Evolutionary conservation across 2,113 vertebrate genomes (phyloP), one percentile per base, ranked within the genome.

Genomic region (Speoplatyrhinus poulsoni): DNA sequence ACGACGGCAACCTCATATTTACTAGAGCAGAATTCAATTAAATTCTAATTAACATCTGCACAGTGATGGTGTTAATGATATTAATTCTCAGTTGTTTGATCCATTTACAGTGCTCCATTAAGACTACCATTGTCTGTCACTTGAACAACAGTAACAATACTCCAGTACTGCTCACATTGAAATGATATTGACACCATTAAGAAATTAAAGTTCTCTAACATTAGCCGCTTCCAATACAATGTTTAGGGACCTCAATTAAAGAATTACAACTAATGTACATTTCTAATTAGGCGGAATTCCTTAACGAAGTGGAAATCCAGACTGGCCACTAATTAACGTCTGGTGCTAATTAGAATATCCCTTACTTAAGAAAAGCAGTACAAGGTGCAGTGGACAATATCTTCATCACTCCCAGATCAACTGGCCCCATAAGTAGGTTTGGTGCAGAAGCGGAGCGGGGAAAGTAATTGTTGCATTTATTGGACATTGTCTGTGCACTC

Each of bases 331-430:
- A 91, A 92, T 91, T 84, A 90, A 86, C 87, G 73, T 79, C 67
- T 68, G 75, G 73, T 59, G 75, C 88, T 91, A 90, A 91, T 91
- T 91, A 88, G 67, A 75, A 80, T 80, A 71, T 19, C 68, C 75
- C 76, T 87, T 85, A 79, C 76, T 85, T 82, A 87, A 83, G 56
- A 88, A 88, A 84, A 82, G 16, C 16, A 62, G 65, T 54, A 56
- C 52, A 71, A 85, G 70, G 75, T 85, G 75, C 59, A n/a, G 3
- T 63, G 70, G 75, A 74, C 79, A 82, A 86, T 33, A 67, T 85
- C 75, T 88, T 86, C 71, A 83, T 81, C 82, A 58, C 55, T 85
- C 80, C 77, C 73, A 83, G 68, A 87, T 85, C 84, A 85, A 84
- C 77, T 72, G 73, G 68, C 67, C 75, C 70, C 67, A 82, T 84